A percentile compares a stretch with the other conserved stretches of the same genome.
Evolutionary conservation across 2,888 invertebrate species (phyloP).

Genomic region (Microplitis manilae): DNA sequence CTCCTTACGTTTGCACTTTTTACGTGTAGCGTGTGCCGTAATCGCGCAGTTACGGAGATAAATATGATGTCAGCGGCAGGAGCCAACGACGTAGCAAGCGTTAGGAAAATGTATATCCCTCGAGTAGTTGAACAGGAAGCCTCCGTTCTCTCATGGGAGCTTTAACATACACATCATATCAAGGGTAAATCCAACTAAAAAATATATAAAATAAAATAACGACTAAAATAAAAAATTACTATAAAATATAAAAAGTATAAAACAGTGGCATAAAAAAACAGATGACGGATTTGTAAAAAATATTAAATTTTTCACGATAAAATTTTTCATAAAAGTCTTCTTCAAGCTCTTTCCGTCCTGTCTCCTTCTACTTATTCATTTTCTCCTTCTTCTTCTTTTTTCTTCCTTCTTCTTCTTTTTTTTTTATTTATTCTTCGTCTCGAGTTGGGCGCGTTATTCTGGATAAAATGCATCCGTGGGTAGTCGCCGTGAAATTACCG

Average conservation of each 20-base stretch:
- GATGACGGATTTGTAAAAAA: background rate
- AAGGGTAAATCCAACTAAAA: conserved; percentile 12
- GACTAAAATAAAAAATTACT: no score
- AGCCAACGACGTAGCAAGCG: conserved; percentile 53
- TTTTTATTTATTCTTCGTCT: conserved; percentile 51
- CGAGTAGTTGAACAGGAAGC: conserved; percentile 9
- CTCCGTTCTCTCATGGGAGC: conserved; percentile 9
- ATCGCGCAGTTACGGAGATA: conserved; percentile 65
- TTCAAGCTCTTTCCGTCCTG: no score
- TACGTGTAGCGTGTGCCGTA: conserved; percentile 51
- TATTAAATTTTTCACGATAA: no score
- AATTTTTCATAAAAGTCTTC: no score
- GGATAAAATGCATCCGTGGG: conserved; percentile 59
- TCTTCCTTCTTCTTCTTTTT: background rate
- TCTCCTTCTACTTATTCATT: background rate
- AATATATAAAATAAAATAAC: background rate
- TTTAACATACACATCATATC: conserved; percentile 31
- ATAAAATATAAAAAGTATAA: background rate
- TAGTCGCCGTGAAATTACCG: conserved; percentile 64
- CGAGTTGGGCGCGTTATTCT: conserved; percentile 49
- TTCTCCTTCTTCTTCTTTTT: no score
- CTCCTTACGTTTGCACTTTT: conserved; percentile 53
- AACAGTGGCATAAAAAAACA: background rate
- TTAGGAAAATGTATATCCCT: conserved; percentile 57
- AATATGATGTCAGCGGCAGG: conserved; percentile 66